A percentile compares a stretch with the other conserved stretches of the same genome.
These are phyloP conservation scores for Xenopus borealis DNA, from an alignment of 2,113 vertebrate genomes.

Conservation along the genomic window DNA sequence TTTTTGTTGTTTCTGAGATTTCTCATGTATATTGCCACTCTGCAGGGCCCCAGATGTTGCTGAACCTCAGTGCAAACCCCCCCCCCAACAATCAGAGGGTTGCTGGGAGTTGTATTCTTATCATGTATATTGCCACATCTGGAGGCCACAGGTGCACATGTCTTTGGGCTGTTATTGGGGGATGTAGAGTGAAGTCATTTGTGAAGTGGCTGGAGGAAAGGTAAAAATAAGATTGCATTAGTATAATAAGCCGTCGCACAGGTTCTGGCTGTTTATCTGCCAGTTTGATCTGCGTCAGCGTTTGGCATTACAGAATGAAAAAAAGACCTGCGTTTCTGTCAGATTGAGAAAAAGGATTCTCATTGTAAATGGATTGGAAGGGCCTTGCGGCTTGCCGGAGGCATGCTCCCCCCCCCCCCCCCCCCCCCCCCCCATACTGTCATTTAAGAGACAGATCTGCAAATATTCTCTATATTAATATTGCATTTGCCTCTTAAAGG, in stretches of 20 bases:
- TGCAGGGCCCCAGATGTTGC: too few species aligned
- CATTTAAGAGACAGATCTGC: constrained; percentile 47
- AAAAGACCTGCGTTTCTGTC: constrained; percentile 38
- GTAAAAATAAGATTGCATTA: background rate
- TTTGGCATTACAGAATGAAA: constrained; percentile 13
- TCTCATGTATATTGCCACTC: too few species aligned
- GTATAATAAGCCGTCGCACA: background rate
- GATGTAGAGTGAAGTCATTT: background rate
- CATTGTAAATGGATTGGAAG: constrained; percentile 45
- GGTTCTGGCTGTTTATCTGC: background rate
- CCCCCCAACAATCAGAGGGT: too few species aligned
- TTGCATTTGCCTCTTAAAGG: constrained; percentile 44
- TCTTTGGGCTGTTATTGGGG: constrained; percentile 7
- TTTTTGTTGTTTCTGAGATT: background rate
- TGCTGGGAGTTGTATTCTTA: too few species aligned
- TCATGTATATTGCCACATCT: too few species aligned
- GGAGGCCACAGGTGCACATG: too few species aligned
- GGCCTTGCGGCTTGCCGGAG: constrained; percentile 42
- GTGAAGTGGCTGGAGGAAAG: constrained; percentile 7
- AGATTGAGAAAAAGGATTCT: constrained; percentile 40
- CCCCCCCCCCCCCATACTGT: constrained; percentile 41
- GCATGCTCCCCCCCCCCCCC: constrained; percentile 36
- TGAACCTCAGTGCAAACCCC: too few species aligned
- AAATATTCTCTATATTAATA: constrained; percentile 46
- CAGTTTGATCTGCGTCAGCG: background rate